phyloP scores from a whole-genome alignment of 2,113 vertebrate genomes.

The Hepsetus odoe region DNA sequence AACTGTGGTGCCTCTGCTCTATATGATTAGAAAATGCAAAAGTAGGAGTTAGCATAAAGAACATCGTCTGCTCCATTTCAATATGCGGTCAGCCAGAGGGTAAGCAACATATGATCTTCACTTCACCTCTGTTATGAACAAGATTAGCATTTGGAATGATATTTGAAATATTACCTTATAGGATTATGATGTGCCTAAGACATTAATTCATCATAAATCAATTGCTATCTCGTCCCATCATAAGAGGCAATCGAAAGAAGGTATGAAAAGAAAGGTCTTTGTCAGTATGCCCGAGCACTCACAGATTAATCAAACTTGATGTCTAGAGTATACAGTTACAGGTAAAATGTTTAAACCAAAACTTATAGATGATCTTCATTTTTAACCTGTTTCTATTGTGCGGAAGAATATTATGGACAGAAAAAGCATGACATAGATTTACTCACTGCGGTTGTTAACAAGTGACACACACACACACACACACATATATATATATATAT shows the following conservation, averaged over 20 bases:
- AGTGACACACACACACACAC: no score
- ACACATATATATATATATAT: no score
- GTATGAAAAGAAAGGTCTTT: neutral
- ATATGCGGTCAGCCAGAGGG: constrained; percentile 37
- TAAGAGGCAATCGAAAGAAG: neutral
- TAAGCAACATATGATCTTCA: constrained; percentile 4
- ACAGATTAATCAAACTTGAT: neutral
- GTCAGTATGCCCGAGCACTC: neutral
- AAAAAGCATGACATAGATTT: no score
- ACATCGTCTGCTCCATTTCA: neutral
- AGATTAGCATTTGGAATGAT: constrained; percentile 7
- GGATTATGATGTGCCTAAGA: neutral
- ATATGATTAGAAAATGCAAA: neutral
- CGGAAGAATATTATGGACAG: no score
- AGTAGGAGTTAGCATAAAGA: neutral
- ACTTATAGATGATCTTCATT: no score
- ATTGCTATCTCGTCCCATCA: neutral
- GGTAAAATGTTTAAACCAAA: no score
- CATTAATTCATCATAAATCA: constrained; percentile 1
- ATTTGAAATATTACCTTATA: neutral
- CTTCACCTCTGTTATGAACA: neutral
- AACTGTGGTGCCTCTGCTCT: constrained; percentile 5
- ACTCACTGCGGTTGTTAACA: no score
- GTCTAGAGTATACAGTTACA: neutral
- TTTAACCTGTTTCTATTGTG: no score